Conservation (phyloP, 1,140 invertebrate genomes). For the Drosophila gunungcola region DNA sequence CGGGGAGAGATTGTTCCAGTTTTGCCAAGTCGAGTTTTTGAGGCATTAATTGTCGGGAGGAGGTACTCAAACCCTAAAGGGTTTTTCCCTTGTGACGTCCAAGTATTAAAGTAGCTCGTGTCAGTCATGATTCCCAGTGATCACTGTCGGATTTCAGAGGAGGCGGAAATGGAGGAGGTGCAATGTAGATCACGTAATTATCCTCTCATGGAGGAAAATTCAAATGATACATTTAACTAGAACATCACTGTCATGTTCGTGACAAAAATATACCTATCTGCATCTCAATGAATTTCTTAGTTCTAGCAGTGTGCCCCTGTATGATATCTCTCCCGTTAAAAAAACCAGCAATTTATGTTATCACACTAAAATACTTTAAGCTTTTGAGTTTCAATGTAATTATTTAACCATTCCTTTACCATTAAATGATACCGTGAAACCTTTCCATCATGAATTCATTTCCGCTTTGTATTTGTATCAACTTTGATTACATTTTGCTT, state of each 20-base stretch:
- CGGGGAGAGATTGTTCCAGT: slow-evolving; percentile 63
- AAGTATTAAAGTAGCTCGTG: slow-evolving; percentile 27
- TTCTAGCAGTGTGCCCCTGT: no score
- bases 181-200: slow-evolving; percentile 8
- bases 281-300: no score
- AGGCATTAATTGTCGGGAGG: slow-evolving; percentile 57
- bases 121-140: slow-evolving; percentile 30
- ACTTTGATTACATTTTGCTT: slow-evolving; percentile 2
- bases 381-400: background rate
- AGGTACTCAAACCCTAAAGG: slow-evolving; percentile 11
- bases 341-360: background rate
- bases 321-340: background rate
- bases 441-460: slow-evolving; percentile 20
- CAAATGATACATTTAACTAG: slow-evolving; percentile 12
- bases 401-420: background rate
- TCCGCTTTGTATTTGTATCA: slow-evolving; percentile 4
- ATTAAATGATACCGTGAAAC: background rate
- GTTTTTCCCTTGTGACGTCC: background rate
- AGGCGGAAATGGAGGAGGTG: background rate
- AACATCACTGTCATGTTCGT: slow-evolving; percentile 8
- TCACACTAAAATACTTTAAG: background rate
- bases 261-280: background rate
- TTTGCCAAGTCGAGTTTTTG: slow-evolving; percentile 58
- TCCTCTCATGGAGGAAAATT: background rate
- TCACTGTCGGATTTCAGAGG: slow-evolving; percentile 12